A percentile compares a stretch with the other conserved stretches of the same genome.
phyloP scores from a whole-genome alignment of 2,888 invertebrate species.

The Agriopis marginaria region DNA sequence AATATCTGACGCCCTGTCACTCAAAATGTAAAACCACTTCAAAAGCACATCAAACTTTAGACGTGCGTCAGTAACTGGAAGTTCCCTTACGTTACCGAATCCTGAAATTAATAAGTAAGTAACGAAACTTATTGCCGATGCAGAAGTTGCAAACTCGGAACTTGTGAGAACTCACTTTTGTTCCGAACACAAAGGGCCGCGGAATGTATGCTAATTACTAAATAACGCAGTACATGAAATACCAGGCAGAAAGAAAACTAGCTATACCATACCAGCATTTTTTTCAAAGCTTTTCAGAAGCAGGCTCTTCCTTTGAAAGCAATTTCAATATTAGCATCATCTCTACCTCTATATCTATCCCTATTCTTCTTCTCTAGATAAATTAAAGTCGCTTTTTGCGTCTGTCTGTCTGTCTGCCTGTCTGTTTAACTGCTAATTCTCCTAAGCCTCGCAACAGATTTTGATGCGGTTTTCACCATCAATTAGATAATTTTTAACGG shows the following conservation, averaged over 20 bases:
- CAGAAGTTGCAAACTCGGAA: constrained; percentile 51
- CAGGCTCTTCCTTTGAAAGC: no score
- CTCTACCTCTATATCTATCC: no score
- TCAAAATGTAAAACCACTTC: constrained; percentile 5
- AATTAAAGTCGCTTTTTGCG: no score
- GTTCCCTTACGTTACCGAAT: constrained; percentile 10
- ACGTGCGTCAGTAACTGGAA: constrained; percentile 10
- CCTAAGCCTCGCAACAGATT: no score
- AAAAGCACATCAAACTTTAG: constrained; percentile 11
- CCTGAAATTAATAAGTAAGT: constrained; percentile 40
- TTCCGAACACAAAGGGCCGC: constrained; percentile 55
- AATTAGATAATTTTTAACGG: no score
- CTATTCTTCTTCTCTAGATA: no score
- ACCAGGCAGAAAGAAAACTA: background rate
- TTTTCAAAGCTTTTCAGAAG: no score
- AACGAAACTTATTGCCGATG: constrained; percentile 50
- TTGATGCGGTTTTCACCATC: no score
- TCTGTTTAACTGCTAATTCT: no score
- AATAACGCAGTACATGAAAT: constrained; percentile 32
- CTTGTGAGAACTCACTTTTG: constrained; percentile 53
- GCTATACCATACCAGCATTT: no score
- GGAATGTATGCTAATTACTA: constrained; percentile 61
- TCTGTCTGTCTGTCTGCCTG: no score
- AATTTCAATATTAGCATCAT: no score
- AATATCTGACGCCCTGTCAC: constrained; percentile 5